Evolutionary conservation across 2,113 vertebrate genomes (phyloP).

Genomic region (Uropsilus gracilis): DNA sequence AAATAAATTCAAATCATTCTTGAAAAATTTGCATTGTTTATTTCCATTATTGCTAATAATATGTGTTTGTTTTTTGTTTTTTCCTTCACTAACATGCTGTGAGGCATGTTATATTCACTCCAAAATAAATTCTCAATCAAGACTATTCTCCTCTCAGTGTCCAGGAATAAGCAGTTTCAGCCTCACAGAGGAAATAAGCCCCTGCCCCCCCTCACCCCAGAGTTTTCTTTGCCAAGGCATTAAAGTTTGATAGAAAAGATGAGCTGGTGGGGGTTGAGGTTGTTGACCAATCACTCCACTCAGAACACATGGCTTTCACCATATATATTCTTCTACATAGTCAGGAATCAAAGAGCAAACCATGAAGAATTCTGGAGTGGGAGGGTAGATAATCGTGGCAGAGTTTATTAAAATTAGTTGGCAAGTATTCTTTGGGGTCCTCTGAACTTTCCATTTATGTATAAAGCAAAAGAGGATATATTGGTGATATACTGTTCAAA

Average conservation of each 20-base stretch:
- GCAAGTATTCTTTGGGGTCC: background rate
- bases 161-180: conserved; percentile 61
- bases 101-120: conserved; percentile 56
- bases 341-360: background rate
- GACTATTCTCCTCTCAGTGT: conserved; percentile 68
- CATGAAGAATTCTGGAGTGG: background rate
- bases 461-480: background rate
- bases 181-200: background rate
- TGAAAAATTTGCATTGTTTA: conserved; percentile 64
- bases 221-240: conserved; percentile 40
- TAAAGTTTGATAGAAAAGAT: conserved; percentile 34
- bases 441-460: background rate
- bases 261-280: background rate
- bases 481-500: background rate
- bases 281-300: background rate
- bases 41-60: conserved; percentile 76
- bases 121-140: conserved; percentile 78
- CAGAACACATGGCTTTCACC: background rate
- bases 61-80: conserved; percentile 10
- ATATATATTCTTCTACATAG: background rate
- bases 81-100: background rate
- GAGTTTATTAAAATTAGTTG: background rate
- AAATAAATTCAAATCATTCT: conserved; percentile 72
- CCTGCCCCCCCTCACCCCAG: background rate
- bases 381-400: background rate